These are phyloP conservation scores for Thermophis baileyi DNA, from an alignment of 2,113 vertebrate species.

Conservation along the genomic window DNA sequence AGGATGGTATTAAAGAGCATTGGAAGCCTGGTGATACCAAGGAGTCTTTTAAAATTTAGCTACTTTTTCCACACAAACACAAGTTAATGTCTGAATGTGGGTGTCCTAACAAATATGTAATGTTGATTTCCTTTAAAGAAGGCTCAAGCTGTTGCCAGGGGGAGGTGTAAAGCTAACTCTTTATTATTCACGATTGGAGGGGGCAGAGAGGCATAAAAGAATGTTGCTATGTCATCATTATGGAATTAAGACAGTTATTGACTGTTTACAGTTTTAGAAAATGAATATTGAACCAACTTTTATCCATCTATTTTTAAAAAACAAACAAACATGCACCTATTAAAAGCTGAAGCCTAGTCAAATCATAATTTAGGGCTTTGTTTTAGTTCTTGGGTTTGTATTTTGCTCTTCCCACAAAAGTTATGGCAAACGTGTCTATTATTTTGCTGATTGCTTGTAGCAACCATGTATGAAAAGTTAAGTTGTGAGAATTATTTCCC, in stretches of 20 bases:
- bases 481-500: not conserved
- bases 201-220: not conserved
- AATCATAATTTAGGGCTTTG: not conserved
- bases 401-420: not conserved
- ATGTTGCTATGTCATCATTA: not conserved
- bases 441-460: not conserved
- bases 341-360: not conserved
- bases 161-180: not conserved
- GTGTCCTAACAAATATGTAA: not conserved
- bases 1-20: not conserved
- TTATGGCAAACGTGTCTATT: too few relatives aligned
- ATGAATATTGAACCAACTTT: not conserved
- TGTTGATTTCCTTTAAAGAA: not conserved
- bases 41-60: not conserved
- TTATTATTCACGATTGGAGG: not conserved
- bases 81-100: not conserved
- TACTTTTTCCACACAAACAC: not conserved
- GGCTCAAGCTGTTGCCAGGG: not conserved
- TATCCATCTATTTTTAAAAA: not conserved
- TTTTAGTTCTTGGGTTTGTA: not conserved
- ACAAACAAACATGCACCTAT: not conserved
- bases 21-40: not conserved
- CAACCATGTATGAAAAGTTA: not conserved
- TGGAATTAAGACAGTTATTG: not conserved
- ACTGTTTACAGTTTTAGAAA: not conserved